A percentile compares a stretch with the other conserved stretches of the same genome.
Evolutionary conservation across 2,888 invertebrate species (phyloP).

Genomic region (Aphodius granarius): DNA sequence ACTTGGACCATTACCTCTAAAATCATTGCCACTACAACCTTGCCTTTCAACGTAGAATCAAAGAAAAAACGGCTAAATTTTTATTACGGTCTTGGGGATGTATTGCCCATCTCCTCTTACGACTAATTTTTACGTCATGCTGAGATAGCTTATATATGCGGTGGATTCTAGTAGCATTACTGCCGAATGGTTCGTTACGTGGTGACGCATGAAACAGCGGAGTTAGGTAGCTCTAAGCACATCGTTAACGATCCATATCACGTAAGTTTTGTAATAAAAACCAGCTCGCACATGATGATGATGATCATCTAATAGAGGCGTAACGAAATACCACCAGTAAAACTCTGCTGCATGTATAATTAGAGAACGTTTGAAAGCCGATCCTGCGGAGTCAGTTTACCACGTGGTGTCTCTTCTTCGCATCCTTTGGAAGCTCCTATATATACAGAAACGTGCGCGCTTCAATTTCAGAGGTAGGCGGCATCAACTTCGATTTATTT

Average conservation of each 20-base stretch:
- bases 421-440: not conserved
- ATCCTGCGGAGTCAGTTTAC: slow-evolving; percentile 46
- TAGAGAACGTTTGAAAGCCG: slow-evolving; percentile 42
- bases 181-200: no score
- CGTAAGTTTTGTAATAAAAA: not conserved
- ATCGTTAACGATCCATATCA: not conserved
- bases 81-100: no score
- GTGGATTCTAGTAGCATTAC: no score
- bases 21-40: no score
- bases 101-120: no score
- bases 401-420: slow-evolving; percentile 8
- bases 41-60: no score
- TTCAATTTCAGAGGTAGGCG: not conserved
- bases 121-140: no score
- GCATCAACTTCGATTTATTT: not conserved
- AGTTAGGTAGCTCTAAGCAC: no score
- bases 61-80: no score
- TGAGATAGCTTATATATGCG: no score
- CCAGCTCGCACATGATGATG: not conserved
- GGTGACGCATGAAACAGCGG: no score
- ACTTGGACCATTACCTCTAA: no score
- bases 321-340: slow-evolving; percentile 26
- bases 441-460: not conserved
- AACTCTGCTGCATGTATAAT: slow-evolving; percentile 35
- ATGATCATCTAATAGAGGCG: slow-evolving; percentile 13